A percentile compares a stretch with the other conserved stretches of the same genome.
These are phyloP conservation scores for Neoascia interrupta DNA, from an alignment of 2,888 invertebrate genomes.

Conservation along the genomic window DNA sequence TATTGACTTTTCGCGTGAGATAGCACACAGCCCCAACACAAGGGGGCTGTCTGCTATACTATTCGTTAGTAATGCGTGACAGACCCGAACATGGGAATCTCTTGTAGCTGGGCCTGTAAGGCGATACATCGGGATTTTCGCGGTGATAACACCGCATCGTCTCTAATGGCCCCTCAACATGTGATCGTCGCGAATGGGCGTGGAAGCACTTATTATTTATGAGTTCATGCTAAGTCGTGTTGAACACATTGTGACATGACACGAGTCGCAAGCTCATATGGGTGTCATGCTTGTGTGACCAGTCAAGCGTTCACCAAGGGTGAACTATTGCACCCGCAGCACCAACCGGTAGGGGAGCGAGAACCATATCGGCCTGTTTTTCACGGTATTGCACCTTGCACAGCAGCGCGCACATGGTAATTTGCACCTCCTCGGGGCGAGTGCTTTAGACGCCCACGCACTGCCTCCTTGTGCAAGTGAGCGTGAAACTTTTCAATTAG, in stretches of 20 bases:
- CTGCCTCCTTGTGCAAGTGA: constrained; percentile 49
- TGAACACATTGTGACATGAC: constrained; percentile 55
- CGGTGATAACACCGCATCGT: constrained; percentile 48
- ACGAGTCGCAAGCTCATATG: constrained; percentile 6
- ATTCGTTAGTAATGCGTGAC: constrained; percentile 63
- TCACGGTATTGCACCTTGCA: constrained; percentile 40
- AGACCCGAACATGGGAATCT: constrained; percentile 66
- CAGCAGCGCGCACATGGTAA: constrained; percentile 46
- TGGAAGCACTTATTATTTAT: constrained; percentile 57
- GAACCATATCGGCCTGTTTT: background rate
- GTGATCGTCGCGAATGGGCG: constrained; percentile 24
- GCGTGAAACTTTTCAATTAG: constrained; percentile 69
- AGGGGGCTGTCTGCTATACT: constrained; percentile 45
- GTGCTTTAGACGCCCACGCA: constrained; percentile 58
- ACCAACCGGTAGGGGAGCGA: background rate
- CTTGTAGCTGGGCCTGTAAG: constrained; percentile 66
- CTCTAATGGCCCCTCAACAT: constrained; percentile 49
- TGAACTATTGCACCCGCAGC: constrained; percentile 7
- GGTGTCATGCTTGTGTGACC: background rate
- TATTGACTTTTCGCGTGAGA: constrained; percentile 69
- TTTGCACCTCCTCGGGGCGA: constrained; percentile 56
- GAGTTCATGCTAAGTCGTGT: constrained; percentile 63
- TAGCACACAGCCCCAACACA: constrained; percentile 40
- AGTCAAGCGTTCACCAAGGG: constrained; percentile 21
- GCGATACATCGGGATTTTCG: constrained; percentile 58